These are phyloP conservation scores for Agrochola litura DNA, from an alignment of 2,888 invertebrate species.

Conservation along the genomic window DNA sequence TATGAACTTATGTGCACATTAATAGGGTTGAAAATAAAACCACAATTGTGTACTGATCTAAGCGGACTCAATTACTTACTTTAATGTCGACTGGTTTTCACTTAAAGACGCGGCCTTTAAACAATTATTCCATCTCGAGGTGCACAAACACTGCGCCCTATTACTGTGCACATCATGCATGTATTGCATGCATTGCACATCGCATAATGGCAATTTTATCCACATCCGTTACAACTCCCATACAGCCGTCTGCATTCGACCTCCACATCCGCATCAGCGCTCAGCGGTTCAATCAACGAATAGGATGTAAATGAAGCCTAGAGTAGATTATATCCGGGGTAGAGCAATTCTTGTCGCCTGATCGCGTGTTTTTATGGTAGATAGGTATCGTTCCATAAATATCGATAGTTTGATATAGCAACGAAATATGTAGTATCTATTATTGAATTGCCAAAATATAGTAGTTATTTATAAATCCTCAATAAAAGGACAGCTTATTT, in stretches of 20 bases:
- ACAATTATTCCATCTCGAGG: too few species aligned
- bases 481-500: background rate
- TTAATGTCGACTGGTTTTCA: too few species aligned
- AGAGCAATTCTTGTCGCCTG: background rate
- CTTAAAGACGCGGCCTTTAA: too few species aligned
- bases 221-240: constrained; percentile 6
- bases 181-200: too few species aligned
- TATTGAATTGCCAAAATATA: background rate
- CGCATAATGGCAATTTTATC: background rate
- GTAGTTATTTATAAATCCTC: background rate
- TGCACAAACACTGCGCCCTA: too few species aligned
- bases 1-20: too few species aligned
- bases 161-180: too few species aligned
- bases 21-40: too few species aligned
- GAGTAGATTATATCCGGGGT: constrained; percentile 12
- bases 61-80: too few species aligned
- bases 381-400: background rate
- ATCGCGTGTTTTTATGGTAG: background rate
- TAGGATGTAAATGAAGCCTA: background rate
- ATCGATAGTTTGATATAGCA: background rate
- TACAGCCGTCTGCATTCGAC: background rate
- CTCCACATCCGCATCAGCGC: background rate
- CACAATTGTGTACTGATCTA: too few species aligned
- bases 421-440: background rate
- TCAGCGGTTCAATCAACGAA: constrained; percentile 3